Base-by-base conservation (phyloP, 1,140 invertebrate genomes). In the Cotesia chilonis region DNA sequence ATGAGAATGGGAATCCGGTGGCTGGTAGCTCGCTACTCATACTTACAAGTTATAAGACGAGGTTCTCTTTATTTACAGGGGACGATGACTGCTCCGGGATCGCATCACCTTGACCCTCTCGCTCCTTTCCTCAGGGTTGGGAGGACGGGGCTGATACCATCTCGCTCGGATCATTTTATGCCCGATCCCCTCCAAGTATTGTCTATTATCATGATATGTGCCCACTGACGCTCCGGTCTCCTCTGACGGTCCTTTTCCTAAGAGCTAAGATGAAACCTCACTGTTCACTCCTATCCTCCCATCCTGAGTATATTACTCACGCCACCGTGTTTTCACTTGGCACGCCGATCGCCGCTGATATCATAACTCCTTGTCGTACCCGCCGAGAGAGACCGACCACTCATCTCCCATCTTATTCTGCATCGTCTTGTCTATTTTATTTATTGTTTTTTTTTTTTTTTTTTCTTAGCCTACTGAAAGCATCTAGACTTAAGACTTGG, bases 341-440 rank as follows among this genome's bases (percentile, higher is more conserved):
- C 82, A 76, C 80, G 76, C 80, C 82, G 85, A 86, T 87, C 84
- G 84, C 73, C 77, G 77, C 84, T 82, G 85, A 87, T 87, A 87
- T 86, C 85, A 87, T 87, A 87, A 87, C 84, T 86, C 85, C 83
- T 83, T 87, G 85, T 87, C 85, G 82, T 83, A 81, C 71, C 82
- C 81, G 75, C 78, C 80, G 77, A 79, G 75, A 79, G 80, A 82
- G 79, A 28, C 77, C 82, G 83, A 81, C 82, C 80, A 80, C 75
- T 69, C 75, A 65, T 78, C 73, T 69, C 51, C 41, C 69, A 69
- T 61, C 47, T 66, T 72, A 59, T 41, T 66, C 71, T 70, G 57
- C 68, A 69, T 75, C 72, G 71, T 70, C 12, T 12, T 38, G 7
- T 61, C 17, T 57, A 57, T 57, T 55, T 47, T 35, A 66, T 41